These are phyloP conservation scores for Harpegnathos saltator DNA, from an alignment of 1,140 invertebrate species.

Conservation along the genomic window DNA sequence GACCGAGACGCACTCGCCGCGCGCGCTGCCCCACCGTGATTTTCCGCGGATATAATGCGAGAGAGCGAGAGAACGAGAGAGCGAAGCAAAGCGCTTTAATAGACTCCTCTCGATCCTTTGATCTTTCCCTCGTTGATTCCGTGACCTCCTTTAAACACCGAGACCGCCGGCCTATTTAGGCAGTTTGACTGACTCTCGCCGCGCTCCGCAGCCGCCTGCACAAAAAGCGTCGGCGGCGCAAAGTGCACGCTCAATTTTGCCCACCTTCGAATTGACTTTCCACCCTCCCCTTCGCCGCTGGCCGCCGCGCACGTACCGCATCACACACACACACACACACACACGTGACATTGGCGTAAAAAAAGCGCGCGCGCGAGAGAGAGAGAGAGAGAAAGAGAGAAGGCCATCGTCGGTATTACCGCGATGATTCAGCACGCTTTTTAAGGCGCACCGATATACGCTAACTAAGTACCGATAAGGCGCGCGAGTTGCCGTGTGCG, in stretches of 20 bases:
- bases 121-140: constrained; percentile 65
- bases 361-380: too few relatives aligned
- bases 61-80: constrained; percentile 37
- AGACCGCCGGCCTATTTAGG: background rate
- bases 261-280: background rate
- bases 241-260: background rate
- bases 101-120: constrained; percentile 48
- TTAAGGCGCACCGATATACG: constrained; percentile 49
- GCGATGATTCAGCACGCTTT: constrained; percentile 56
- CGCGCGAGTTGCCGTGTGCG: background rate
- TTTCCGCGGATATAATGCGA: constrained; percentile 65
- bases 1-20: constrained; percentile 39
- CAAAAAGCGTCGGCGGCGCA: background rate
- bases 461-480: constrained; percentile 40
- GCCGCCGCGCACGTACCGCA: background rate
- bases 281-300: background rate
- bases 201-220: background rate
- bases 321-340: background rate
- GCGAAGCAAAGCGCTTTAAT: constrained; percentile 56
- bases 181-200: background rate
- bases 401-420: constrained; percentile 43
- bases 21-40: constrained; percentile 39
- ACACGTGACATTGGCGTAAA: too few relatives aligned
- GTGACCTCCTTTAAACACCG: constrained; percentile 18
- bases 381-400: too few relatives aligned